These are phyloP conservation scores for Lasioglossum leucozonium DNA, from an alignment of 2,888 invertebrate genomes.

Conservation along the genomic window DNA sequence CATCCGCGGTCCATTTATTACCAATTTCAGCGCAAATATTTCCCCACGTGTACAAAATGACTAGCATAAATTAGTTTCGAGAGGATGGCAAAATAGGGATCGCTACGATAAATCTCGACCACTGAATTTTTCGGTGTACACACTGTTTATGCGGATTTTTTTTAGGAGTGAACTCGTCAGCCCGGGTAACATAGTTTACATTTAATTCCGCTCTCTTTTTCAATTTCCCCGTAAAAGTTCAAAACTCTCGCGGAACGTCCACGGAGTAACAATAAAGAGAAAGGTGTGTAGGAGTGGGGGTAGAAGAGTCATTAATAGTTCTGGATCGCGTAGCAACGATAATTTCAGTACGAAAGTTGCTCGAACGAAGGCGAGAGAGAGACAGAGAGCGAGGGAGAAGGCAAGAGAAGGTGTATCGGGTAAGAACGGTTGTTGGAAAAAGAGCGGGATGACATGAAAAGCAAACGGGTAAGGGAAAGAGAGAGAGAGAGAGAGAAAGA, in stretches of 20 bases:
- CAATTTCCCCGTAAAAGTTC: not conserved
- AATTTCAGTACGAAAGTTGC: not conserved
- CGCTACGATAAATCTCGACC: not conserved
- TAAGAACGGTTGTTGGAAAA: constrained; percentile 11
- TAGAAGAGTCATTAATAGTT: not conserved
- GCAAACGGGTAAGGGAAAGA: not conserved
- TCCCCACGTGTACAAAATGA: not conserved
- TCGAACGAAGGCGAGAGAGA: constrained; percentile 37
- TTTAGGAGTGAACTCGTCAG: not conserved
- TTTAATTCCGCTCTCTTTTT: not conserved
- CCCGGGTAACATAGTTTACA: not conserved
- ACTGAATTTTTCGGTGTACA: not conserved
- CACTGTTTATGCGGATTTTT: not conserved
- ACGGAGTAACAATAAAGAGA: not conserved
- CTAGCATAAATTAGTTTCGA: not conserved
- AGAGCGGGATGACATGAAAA: not conserved
- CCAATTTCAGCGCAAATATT: not conserved
- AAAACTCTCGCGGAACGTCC: not conserved
- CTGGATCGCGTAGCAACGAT: not conserved
- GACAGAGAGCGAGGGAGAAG: no score
- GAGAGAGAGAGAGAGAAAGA: not conserved
- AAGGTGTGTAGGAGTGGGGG: not conserved
- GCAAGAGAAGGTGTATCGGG: not conserved
- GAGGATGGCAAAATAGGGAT: not conserved
- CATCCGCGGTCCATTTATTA: no score